Evolutionary conservation across 2,797 vertebrate species (phyloP).

Genomic region (Artibeus jamaicensis): DNA sequence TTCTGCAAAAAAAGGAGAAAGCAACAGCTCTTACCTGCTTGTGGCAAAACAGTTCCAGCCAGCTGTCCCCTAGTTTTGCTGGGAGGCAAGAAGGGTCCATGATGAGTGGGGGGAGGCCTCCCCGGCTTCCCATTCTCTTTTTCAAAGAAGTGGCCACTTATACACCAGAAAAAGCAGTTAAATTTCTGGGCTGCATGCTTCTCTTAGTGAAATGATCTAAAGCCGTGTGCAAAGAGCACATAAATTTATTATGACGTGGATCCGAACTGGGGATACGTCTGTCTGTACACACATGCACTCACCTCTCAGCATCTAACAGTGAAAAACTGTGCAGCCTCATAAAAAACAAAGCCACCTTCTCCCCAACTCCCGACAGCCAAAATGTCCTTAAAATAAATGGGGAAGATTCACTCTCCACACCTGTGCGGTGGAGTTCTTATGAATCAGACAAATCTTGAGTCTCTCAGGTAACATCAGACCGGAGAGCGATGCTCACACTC

Average conservation of each 20-base stretch:
- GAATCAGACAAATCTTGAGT: slow-evolving; percentile 54
- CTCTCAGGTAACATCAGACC: slow-evolving; percentile 19
- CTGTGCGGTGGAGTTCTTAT: slow-evolving; percentile 41
- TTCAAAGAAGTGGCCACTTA: not conserved
- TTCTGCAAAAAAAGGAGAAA: not conserved
- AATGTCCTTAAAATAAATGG: slow-evolving; percentile 54
- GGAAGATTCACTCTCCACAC: not conserved
- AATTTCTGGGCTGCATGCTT: not conserved
- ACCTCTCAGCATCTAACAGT: not conserved
- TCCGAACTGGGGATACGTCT: slow-evolving; percentile 47
- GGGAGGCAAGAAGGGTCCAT: not conserved
- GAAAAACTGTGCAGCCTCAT: slow-evolving; percentile 39
- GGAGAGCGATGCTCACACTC: not conserved
- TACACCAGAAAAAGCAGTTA: slow-evolving; percentile 7
- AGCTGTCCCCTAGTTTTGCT: not conserved
- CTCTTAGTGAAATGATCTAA: slow-evolving; percentile 63
- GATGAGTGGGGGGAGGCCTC: not conserved
- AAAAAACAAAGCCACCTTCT: slow-evolving; percentile 49
- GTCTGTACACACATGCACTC: not conserved
- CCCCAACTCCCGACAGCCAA: slow-evolving; percentile 37
- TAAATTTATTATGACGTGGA: slow-evolving; percentile 61
- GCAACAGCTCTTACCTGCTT: not conserved
- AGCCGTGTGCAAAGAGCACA: slow-evolving; percentile 34
- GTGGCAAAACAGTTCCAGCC: fast-evolving
- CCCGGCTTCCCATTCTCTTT: not conserved